A percentile compares a stretch with the other conserved stretches of the same genome.
Conservation (phyloP, 2,888 invertebrate species). For the Xanthorhoe spadicearia region DNA sequence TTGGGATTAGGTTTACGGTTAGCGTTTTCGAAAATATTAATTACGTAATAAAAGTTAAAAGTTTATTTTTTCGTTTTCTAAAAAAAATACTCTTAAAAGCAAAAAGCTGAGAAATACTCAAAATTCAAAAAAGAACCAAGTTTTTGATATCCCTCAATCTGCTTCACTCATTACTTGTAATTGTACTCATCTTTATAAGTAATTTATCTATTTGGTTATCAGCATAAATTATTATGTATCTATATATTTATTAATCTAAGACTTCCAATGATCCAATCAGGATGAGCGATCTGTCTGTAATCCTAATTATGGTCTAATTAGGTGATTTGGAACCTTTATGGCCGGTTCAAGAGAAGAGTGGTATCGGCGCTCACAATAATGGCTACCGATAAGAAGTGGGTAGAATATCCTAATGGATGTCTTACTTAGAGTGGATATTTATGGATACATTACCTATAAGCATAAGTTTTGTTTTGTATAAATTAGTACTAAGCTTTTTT, state of each 20-base stretch:
- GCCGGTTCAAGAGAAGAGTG: conserved; percentile 23
- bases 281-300: conserved; percentile 29
- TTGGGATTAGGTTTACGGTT: conserved; percentile 42
- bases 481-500: neutral
- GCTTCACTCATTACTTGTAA: no score
- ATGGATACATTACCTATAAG: neutral
- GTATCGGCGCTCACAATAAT: conserved; percentile 25
- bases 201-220: no score
- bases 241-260: neutral
- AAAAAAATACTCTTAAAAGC: no score
- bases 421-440: conserved; percentile 14
- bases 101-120: no score
- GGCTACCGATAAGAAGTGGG: conserved; percentile 27
- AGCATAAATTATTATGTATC: no score
- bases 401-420: conserved; percentile 29
- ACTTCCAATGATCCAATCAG: neutral
- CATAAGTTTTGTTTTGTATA: neutral
- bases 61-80: no score
- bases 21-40: conserved; percentile 9
- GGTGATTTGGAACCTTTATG: conserved; percentile 30
- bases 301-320: conserved; percentile 31
- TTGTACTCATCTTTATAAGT: no score
- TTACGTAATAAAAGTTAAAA: no score
- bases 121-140: no score
- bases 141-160: no score